Base-by-base conservation (phyloP, 2,888 invertebrate species). In the Pristionchus exspectatus region DNA sequence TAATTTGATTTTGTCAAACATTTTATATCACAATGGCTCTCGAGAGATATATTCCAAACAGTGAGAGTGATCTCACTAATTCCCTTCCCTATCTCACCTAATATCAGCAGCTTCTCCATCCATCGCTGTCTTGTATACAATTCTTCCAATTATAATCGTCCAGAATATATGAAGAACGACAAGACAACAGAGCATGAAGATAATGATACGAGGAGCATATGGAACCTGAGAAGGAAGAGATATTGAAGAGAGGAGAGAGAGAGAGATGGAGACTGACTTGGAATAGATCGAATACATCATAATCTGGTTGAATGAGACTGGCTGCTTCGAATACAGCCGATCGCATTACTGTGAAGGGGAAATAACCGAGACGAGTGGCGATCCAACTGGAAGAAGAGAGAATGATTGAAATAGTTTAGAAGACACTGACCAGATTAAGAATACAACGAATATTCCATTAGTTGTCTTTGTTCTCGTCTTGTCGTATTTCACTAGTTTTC, bases 131-230 rank as follows among this genome's bases (percentile, higher is more conserved):
- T 88, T 87, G 59, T 87, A 87, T 24, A 87, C 87, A n/a, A 87
- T 69, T 27, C 90, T 92, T 63, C 92, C 88, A 84, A 94, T 94
- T 88, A 94, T 91, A 81, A 93, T 91, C 1, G 94, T 94, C 94
- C 94, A 94, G 92, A 94, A 94, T 86, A 94, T 88, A 90, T 94
- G 94, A 10, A 94, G 92, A 38, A 92, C 89, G 66, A 94, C 90
- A 10, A 94, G 91, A n/a, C 90, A 86, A 50, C 92, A 90, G 38
- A 94, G 90, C 50, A 94, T 91, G 27, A 93, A 85, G 56, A 94
- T 91, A 66, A 94, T 93, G 18, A 94, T 83, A 4, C 94, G 92
- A 14, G 94, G 94, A 27, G 92, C 93, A 88, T 93, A 93, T n/a
- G 94, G 94, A 21, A 91, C 90, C 90, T 92, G 54, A 56, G 84